phyloP scores from a whole-genome alignment of 2,797 vertebrate species.

The Rallus crepitans region DNA sequence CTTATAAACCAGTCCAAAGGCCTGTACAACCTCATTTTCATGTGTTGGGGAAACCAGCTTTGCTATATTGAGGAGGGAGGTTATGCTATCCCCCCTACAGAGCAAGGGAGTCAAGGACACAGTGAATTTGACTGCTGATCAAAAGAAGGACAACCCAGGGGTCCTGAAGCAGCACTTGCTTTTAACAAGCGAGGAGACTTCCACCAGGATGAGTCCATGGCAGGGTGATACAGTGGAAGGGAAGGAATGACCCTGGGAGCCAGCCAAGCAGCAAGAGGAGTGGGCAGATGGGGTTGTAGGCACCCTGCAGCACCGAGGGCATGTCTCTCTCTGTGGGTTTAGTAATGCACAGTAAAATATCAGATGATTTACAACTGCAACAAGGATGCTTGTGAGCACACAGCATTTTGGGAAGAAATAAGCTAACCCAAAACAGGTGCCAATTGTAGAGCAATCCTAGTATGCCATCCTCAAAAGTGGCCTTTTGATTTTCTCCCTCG shows the following conservation, averaged over 20 bases:
- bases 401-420: neutral
- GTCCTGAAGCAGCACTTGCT: neutral
- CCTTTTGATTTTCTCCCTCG: conserved; percentile 16
- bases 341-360: neutral
- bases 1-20: neutral
- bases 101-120: neutral
- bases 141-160: neutral
- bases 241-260: neutral
- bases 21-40: neutral
- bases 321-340: neutral
- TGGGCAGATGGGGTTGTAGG: neutral
- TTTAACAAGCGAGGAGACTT: neutral
- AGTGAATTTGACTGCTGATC: neutral
- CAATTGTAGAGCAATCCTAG: neutral
- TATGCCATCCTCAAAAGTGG: neutral
- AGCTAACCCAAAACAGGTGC: neutral
- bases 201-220: neutral
- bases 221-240: neutral
- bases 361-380: neutral
- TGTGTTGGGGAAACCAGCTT: neutral
- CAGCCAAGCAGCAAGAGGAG: rapidly evolving
- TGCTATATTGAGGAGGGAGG: neutral
- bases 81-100: neutral
- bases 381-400: neutral
- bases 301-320: rapidly evolving